Base-by-base conservation (phyloP, 1,140 invertebrate genomes). In the Linepithema humile region DNA sequence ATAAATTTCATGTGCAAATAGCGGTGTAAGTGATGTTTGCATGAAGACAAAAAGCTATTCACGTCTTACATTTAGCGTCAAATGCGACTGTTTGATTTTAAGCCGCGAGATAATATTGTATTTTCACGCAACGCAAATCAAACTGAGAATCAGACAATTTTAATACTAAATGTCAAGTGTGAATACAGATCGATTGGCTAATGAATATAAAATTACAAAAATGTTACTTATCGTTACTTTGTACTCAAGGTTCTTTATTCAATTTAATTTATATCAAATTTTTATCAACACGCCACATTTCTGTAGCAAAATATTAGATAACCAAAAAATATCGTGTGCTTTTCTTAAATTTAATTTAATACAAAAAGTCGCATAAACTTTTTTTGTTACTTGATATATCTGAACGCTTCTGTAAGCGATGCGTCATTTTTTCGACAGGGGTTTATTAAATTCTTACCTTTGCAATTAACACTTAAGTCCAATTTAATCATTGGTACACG, bases 1-100 rank as follows among this genome's bases (percentile, higher is more conserved):
- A 69, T 53, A 43, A 78, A 40, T 53, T 45, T 53, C 32, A 10
- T 17, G 5, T 69, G 6, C 17, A 67, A 78, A 78, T 53, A 53
- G 9, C 9, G 9, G 9, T 32, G 43, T 45, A 15, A 75, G 32
- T 12, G n/a, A 62, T 62, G 23, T 60, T 74, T 5, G 50, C 55
- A 20, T 62, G 35, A 75, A 32, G 23, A 23, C n/a, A 35, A 70
- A 70, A 38, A 73, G 43, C 45, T 40, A 57, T 73, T n/a, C 10
- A 9, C 53, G 7, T 17, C 20, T 6, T 9, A 15, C 32, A 2
- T 40, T 10, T 64, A 9, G 20, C n/a, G n/a, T n/a, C n/a, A n/a
- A n/a, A n/a, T n/a, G n/a, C n/a, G n/a, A n/a, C 20, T 55, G n/a
- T 20, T 20, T 23, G 23, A 23, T 23, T 1, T 9, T 20, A 23